Evolutionary conservation across 2,113 vertebrate genomes (phyloP), one percentile per base, ranked within the genome.

Genomic region (Lipotes vexillifer): DNA sequence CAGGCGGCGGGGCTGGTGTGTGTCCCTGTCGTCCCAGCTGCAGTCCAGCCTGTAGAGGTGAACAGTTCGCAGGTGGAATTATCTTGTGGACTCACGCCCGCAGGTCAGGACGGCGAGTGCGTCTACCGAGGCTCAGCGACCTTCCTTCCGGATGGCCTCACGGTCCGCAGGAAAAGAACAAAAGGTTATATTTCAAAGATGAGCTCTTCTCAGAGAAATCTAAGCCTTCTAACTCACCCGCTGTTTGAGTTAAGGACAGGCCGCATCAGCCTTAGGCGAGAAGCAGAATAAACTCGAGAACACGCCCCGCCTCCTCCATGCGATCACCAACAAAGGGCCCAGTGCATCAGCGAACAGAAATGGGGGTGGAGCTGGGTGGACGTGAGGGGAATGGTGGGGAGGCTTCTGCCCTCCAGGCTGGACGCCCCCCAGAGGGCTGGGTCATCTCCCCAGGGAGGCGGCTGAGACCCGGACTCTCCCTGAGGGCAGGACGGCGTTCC

Each of bases 231-330:
- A 59, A 81, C 20, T 44, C 86, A 93, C 71, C 84, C 80, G 95
- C 55, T 23, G 44, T 81, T 81, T 65, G 17, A 44, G 71, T 61
- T 46, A 18, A 29, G 84, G 49, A 55, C 5, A 27, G 27, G 36
- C 44, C 7, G 15, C 36, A 21, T 23, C 46, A 66, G n/a, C 27
- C 18, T 41, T 4, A 61, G 1, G 6, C 33, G 25, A 17, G 31
- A 84, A 23, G 31, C 29, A 74, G 71, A 84, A 71, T 11, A 66
- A 44, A 74, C 33, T 63, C 49, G 38, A 55, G 57, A 21, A 2
- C 18, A 14, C 6, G 20, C 8, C 0, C 3, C 2, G 46, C 27
- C 36, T 59, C 4, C 0, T 10, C 17, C 9, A 3, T 0, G 5
- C 2, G 25, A 27, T 23, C 25, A 9, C 3, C 68, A 44, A 65